Evolutionary conservation across 2,113 vertebrate species (phyloP).

Genomic region (Columbina picui): DNA sequence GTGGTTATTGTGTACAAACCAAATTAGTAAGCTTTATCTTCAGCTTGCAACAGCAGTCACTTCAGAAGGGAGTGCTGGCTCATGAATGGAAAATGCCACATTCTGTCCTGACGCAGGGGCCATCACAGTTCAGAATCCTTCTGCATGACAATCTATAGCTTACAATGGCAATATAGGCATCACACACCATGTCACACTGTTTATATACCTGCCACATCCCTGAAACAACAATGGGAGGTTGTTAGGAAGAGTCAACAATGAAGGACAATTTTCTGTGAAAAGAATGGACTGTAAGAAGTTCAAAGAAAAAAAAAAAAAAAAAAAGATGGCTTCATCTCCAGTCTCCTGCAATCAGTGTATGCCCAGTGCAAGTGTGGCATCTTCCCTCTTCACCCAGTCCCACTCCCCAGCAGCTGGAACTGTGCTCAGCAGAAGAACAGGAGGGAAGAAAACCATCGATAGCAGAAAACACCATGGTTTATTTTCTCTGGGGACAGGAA

Average conservation of each 20-base stretch:
- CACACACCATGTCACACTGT: not conserved
- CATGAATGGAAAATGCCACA: not conserved
- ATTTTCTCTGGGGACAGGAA: not conserved
- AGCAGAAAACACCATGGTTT: accelerated
- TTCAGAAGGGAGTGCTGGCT: not conserved
- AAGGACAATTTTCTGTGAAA: not conserved
- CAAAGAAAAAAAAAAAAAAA: not conserved
- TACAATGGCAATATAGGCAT: not conserved
- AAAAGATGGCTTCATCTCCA: not conserved
- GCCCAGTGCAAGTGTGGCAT: accelerated
- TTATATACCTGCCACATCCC: not conserved
- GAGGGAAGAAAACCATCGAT: accelerated
- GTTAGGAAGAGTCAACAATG: not conserved
- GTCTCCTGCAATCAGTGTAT: accelerated
- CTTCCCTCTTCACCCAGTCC: not conserved
- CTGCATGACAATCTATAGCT: not conserved
- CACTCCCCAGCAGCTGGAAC: not conserved
- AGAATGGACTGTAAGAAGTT: not conserved
- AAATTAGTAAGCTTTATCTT: not conserved
- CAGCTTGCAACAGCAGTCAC: not conserved
- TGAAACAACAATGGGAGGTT: not conserved
- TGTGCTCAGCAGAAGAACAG: not conserved
- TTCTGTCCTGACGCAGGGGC: not conserved
- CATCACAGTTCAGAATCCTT: not conserved
- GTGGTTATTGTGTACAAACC: not conserved